These are phyloP conservation scores for Acanthis flammea DNA, from an alignment of 2,797 vertebrate species.

Conservation along the genomic window DNA sequence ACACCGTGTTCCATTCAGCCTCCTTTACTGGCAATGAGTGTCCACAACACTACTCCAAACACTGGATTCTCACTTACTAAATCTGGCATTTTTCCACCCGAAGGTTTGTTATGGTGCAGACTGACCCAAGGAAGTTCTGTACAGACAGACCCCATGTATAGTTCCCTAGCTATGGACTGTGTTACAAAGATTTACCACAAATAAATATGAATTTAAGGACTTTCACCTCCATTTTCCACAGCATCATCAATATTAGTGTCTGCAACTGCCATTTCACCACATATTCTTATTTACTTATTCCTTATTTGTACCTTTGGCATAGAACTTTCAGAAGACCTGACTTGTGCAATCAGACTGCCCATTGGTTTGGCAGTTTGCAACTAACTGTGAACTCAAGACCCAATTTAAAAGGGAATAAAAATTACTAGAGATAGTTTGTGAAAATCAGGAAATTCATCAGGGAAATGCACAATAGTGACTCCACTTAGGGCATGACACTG, in stretches of 20 bases:
- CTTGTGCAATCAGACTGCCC: not conserved
- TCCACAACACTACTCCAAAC: not conserved
- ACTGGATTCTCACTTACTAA: not conserved
- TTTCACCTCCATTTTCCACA: not conserved
- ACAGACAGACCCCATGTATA: not conserved
- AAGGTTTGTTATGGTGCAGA: not conserved
- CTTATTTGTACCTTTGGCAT: not conserved
- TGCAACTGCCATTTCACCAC: not conserved
- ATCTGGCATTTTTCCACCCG: not conserved
- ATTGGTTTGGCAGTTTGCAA: not conserved
- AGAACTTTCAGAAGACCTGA: not conserved
- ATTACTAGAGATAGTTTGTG: not conserved
- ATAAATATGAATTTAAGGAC: not conserved
- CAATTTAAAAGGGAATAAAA: not conserved
- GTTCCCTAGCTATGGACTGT: not conserved
- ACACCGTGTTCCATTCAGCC: not conserved
- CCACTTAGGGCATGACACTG: accelerated
- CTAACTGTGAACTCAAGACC: not conserved
- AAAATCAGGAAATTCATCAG: not conserved
- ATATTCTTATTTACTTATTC: not conserved
- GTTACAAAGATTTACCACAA: not conserved
- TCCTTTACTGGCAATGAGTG: not conserved
- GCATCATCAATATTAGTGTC: not conserved
- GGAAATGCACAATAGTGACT: not conserved
- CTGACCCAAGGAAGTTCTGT: not conserved